These are phyloP conservation scores for Drosophila conformis DNA, from an alignment of 2,888 invertebrate species.

Conservation along the genomic window DNA sequence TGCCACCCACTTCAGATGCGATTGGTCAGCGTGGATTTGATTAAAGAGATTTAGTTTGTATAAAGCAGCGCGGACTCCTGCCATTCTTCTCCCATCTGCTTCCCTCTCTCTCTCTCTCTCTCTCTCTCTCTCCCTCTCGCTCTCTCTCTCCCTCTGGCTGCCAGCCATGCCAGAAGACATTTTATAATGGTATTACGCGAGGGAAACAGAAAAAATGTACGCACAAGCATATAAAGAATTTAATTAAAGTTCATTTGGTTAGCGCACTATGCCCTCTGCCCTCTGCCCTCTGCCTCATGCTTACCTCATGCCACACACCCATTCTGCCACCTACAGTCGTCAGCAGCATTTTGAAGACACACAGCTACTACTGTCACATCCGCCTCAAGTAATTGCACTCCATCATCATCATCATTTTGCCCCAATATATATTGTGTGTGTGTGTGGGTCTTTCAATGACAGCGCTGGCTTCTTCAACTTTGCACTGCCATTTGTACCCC, in stretches of 20 bases:
- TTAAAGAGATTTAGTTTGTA: not conserved
- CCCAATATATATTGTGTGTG: slow-evolving; percentile 5
- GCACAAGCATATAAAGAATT: slow-evolving; percentile 69
- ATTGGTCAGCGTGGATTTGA: slow-evolving; percentile 4
- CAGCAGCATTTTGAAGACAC: slow-evolving; percentile 31
- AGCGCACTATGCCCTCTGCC: slow-evolving; percentile 30
- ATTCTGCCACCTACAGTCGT: not conserved
- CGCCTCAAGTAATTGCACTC: slow-evolving; percentile 76
- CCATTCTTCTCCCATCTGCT: not conserved
- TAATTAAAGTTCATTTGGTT: slow-evolving; percentile 75
- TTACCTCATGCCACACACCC: not conserved
- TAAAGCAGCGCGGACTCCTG: not conserved
- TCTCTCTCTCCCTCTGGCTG: not conserved
- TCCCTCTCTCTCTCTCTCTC: too few relatives aligned
- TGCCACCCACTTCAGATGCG: not conserved
- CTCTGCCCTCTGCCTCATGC: not conserved
- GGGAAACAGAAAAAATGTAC: slow-evolving; percentile 49
- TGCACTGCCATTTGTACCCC: not conserved
- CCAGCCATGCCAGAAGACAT: slow-evolving; percentile 22
- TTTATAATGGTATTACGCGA: slow-evolving; percentile 64
- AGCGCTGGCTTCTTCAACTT: slow-evolving; percentile 2
- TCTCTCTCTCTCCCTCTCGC: too few relatives aligned
- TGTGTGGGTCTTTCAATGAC: slow-evolving; percentile 28
- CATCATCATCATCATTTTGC: slow-evolving; percentile 64
- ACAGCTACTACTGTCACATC: slow-evolving; percentile 60